phyloP scores from a whole-genome alignment of 2,113 vertebrate genomes.

The Pelecanus crispus region DNA sequence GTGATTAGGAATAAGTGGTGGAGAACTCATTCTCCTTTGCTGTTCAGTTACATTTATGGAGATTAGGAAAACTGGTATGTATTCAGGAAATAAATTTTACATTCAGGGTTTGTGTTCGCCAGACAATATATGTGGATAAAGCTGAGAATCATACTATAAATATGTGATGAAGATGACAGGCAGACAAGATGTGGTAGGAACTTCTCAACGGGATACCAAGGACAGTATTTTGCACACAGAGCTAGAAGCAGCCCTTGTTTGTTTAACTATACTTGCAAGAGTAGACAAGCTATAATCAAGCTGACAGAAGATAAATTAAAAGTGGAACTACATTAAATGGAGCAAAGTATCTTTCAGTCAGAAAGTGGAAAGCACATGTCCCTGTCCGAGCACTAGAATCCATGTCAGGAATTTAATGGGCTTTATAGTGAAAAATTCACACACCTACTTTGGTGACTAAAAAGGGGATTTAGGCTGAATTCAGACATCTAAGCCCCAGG shows the following conservation, averaged over 20 bases:
- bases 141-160: not conserved
- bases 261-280: not conserved
- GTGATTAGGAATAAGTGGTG: not conserved
- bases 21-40: not conserved
- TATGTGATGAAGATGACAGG: not conserved
- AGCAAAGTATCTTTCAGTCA: not conserved
- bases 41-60: not conserved
- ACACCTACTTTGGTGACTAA: not conserved
- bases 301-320: not conserved
- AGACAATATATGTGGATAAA: not conserved
- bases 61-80: not conserved
- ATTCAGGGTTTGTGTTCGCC: not conserved
- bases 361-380: not conserved
- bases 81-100: not conserved
- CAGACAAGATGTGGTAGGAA: not conserved
- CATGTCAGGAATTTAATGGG: not conserved
- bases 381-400: not conserved
- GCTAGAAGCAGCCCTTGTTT: not conserved
- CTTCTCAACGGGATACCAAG: not conserved
- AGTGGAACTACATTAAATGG: not conserved
- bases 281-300: not conserved
- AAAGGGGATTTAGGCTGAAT: not conserved
- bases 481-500: not conserved
- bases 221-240: not conserved
- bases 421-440: not conserved